A percentile compares a stretch with the other conserved stretches of the same genome.
These are phyloP conservation scores for Altica lythri DNA, from an alignment of 2,888 invertebrate species.

Conservation along the genomic window DNA sequence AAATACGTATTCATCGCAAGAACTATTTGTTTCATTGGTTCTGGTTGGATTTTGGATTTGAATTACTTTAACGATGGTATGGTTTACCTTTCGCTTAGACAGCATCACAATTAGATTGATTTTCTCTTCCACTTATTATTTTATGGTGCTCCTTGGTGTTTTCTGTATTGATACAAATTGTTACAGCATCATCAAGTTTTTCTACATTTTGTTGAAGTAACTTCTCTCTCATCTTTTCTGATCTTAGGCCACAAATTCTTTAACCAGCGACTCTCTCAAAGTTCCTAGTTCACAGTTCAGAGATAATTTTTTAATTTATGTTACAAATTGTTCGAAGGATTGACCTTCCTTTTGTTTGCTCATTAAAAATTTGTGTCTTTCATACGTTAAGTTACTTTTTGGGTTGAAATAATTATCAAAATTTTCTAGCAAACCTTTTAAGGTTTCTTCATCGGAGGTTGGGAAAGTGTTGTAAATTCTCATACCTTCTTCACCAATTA, in stretches of 20 bases:
- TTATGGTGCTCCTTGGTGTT: slow-evolving; percentile 4
- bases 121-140: slow-evolving; percentile 9
- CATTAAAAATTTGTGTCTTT: slow-evolving; percentile 30
- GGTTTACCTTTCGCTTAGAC: not conserved
- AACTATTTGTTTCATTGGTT: slow-evolving; percentile 23
- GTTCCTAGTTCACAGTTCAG: slow-evolving; percentile 26
- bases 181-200: slow-evolving; percentile 30
- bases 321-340: slow-evolving; percentile 28
- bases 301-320: slow-evolving; percentile 29
- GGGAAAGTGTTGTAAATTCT: slow-evolving; percentile 21
- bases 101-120: not conserved
- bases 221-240: slow-evolving; percentile 26
- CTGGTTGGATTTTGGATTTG: not conserved
- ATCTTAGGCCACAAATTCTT: slow-evolving; percentile 26
- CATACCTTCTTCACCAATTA: too few species aligned
- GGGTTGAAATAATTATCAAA: slow-evolving; percentile 26
- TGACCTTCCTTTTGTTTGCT: slow-evolving; percentile 29
- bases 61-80: not conserved
- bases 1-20: too few species aligned
- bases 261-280: slow-evolving; percentile 19
- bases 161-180: slow-evolving; percentile 30
- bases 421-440: slow-evolving; percentile 14
- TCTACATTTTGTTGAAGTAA: slow-evolving; percentile 28
- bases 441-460: slow-evolving; percentile 11
- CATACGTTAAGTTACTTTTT: slow-evolving; percentile 31